Base-by-base conservation (phyloP, 2,888 invertebrate species). In the Adela reaumurella region DNA sequence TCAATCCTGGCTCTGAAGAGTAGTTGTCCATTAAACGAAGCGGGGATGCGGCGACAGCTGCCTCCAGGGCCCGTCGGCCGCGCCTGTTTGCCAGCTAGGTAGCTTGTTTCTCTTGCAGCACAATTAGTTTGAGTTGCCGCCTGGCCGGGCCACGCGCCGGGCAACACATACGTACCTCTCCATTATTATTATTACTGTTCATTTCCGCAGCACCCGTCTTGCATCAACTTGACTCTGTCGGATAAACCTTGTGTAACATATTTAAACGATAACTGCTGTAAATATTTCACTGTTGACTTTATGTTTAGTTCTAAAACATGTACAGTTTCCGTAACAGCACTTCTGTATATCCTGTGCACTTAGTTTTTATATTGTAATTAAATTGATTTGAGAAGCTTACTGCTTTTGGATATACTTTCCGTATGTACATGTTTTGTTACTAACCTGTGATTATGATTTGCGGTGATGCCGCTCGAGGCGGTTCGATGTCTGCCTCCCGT, bases 111-210 rank as follows among this genome's bases (percentile, higher is more conserved):
- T 82, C 83, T 82, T 84, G 77, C 83, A 85, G 85, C 84, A 85
- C 86, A 81, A 80, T 86, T 85, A 83, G 74, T 85, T 85, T 86
- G 69, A 83, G 84, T 86, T 86, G 85, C 85, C 70, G 79, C 76
- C 72, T 68, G 51, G 50, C 53, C 52, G 17, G 74, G 73, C 69
- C 73, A 72, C 66, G 76, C 74, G 76, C 65, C 58, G 35, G 35
- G 11, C 35, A 35, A 35, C 35, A 35, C 35, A 14, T 3, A 3
- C 3, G 11, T 35, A 35, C 35, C 48, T 51, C 50, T 51, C 53
- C 47, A 53, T 52, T 52, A 53, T 53, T 52, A 54, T 49, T 72
- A 69, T 76, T 68, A 69, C 69, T 62, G 70, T 76, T 81, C 69
- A 73, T 81, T 81, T 80, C 77, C 71, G 78, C 79, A 77, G 76